Percentiles rank a stretch among this genome's conserved stretches.
Conservation (phyloP, 2,113 vertebrate genomes). For the Anoura caudifer region DNA sequence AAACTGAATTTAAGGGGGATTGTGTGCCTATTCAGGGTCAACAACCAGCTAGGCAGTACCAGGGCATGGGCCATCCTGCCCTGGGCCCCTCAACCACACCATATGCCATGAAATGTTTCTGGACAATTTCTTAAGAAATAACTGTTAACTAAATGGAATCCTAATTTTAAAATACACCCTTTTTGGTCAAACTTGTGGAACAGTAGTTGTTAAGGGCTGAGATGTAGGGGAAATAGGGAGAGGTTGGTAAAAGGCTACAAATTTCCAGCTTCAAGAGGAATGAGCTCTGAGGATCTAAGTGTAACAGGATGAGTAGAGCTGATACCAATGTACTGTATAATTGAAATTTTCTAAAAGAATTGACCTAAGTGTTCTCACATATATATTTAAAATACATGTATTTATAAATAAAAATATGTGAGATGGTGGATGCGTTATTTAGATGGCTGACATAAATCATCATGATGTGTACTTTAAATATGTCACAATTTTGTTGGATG, state of each 20-base stretch:
- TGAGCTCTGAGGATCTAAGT: neutral
- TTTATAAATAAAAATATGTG: neutral
- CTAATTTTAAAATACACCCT: neutral
- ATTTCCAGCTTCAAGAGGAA: neutral
- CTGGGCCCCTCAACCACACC: neutral
- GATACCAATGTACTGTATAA: neutral
- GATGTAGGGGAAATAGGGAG: neutral
- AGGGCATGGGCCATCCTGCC: too few species aligned
- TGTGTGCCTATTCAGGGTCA: neutral
- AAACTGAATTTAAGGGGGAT: neutral
- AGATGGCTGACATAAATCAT: neutral
- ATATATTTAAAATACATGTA: neutral
- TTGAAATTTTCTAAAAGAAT: neutral
- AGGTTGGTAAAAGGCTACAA: neutral
- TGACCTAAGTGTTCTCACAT: neutral
- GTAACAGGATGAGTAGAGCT: neutral
- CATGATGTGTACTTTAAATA: neutral
- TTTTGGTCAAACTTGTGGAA: neutral
- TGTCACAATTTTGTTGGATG: neutral
- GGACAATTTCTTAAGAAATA: neutral
- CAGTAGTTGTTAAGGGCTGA: neutral
- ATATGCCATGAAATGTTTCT: neutral
- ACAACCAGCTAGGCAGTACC: neutral
- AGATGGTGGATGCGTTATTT: neutral
- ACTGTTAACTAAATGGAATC: neutral